phyloP scores from a whole-genome alignment of 2,797 vertebrate genomes.

The Rachycentron canadum region DNA sequence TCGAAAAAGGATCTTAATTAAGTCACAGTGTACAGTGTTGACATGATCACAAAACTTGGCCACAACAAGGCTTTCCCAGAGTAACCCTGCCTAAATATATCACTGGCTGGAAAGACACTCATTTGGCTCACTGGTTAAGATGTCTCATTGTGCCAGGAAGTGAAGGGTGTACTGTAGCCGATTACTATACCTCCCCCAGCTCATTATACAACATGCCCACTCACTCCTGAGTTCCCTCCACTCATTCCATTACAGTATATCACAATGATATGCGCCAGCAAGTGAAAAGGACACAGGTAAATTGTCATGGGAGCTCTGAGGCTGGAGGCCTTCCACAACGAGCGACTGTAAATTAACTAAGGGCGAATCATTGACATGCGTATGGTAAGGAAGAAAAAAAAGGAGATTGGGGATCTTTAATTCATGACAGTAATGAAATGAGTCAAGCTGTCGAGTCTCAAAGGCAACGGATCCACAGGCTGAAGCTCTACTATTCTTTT shows the following conservation, averaged over 20 bases:
- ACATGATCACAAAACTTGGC: conserved; percentile 19
- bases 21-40: conserved; percentile 19
- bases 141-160: conserved; percentile 33
- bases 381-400: conserved; percentile 25
- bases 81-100: conserved; percentile 34
- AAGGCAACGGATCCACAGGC: conserved; percentile 64
- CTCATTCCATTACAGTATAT: conserved; percentile 62
- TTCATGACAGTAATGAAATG: conserved; percentile 83
- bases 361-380: conserved; percentile 56
- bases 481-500: conserved; percentile 71
- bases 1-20: conserved; percentile 39
- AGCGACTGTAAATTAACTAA: conserved; percentile 73
- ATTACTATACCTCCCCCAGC: conserved; percentile 52
- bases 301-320: conserved; percentile 72
- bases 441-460: conserved; percentile 79
- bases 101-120: conserved; percentile 15
- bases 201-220: conserved; percentile 67
- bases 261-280: conserved; percentile 57
- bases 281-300: conserved; percentile 78
- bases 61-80: conserved; percentile 24
- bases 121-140: conserved; percentile 39
- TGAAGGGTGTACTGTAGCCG: conserved; percentile 46
- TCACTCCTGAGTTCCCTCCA: conserved; percentile 37
- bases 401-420: conserved; percentile 76
- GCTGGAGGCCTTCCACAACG: conserved; percentile 56